Conservation (phyloP, 2,888 invertebrate genomes). For the Cheilosia grossa region DNA sequence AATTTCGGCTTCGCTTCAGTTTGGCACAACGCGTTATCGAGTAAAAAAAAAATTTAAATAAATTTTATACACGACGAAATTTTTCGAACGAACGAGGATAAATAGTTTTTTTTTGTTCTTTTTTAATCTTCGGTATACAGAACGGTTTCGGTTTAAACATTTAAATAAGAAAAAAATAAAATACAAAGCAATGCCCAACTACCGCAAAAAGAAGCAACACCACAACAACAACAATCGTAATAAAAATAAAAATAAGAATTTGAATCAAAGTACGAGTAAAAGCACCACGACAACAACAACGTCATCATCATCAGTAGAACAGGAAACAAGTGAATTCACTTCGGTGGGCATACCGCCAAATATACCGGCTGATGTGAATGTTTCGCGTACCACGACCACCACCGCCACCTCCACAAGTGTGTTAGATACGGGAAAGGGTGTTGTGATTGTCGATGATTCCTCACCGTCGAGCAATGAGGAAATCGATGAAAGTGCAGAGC, state of each 20-base stretch:
- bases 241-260: slow-evolving; percentile 79
- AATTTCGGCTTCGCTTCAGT: slow-evolving; percentile 62
- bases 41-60: slow-evolving; percentile 45
- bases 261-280: slow-evolving; percentile 77
- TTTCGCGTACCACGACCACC: slow-evolving; percentile 13
- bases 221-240: slow-evolving; percentile 78
- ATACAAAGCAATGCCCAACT: slow-evolving; percentile 79
- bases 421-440: slow-evolving; percentile 36
- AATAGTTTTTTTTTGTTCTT: slow-evolving; percentile 16
- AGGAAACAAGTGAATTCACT: slow-evolving; percentile 50
- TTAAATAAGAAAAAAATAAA: neutral
- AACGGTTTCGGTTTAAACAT: slow-evolving; percentile 37
- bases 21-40: slow-evolving; percentile 70
- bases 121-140: slow-evolving; percentile 18
- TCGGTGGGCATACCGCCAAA: slow-evolving; percentile 62
- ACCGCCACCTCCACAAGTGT: slow-evolving; percentile 42
- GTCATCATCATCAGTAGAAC: slow-evolving; percentile 54
- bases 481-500: slow-evolving; percentile 60
- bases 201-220: slow-evolving; percentile 77
- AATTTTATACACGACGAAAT: slow-evolving; percentile 38
- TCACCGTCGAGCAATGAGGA: slow-evolving; percentile 67
- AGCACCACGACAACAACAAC: slow-evolving; percentile 43
- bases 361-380: slow-evolving; percentile 59
- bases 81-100: slow-evolving; percentile 62
- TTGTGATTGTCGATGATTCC: slow-evolving; percentile 57